phyloP scores from a whole-genome alignment of 2,797 vertebrate species.

The Poecilia velifera region DNA sequence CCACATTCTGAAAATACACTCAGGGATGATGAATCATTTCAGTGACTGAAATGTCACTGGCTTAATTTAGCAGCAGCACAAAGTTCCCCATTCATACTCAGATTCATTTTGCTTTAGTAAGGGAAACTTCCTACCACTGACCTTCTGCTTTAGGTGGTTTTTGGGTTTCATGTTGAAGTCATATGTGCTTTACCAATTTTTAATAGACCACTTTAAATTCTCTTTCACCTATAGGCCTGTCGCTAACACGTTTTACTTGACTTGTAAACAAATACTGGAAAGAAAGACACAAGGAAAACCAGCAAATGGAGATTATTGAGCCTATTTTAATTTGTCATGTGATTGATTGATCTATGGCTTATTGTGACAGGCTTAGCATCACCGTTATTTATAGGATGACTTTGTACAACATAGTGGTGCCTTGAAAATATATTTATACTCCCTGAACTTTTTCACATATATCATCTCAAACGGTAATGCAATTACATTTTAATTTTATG shows the following conservation, averaged over 20 bases:
- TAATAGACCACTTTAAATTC: background rate
- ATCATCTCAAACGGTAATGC: background rate
- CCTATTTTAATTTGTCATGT: no score
- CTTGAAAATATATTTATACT: background rate
- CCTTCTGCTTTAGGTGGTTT: background rate
- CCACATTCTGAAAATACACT: constrained; percentile 20
- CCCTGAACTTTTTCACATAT: background rate
- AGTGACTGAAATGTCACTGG: constrained; percentile 8
- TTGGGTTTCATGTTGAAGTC: background rate
- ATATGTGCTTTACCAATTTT: background rate
- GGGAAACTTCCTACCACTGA: background rate
- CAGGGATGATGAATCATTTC: constrained; percentile 1
- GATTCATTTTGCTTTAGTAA: background rate
- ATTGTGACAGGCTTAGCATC: no score
- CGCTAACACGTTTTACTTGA: no score
- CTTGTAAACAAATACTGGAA: no score
- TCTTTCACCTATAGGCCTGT: background rate
- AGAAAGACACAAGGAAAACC: no score
- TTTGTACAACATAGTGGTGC: background rate
- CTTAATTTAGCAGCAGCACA: constrained; percentile 5
- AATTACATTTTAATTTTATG: background rate
- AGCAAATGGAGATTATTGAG: no score
- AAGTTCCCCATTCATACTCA: background rate
- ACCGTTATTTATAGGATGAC: background rate
- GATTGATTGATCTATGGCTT: no score